Evolutionary conservation across 1,140 invertebrate genomes (phyloP).

Genomic region (Drosophila sturtevanti): DNA sequence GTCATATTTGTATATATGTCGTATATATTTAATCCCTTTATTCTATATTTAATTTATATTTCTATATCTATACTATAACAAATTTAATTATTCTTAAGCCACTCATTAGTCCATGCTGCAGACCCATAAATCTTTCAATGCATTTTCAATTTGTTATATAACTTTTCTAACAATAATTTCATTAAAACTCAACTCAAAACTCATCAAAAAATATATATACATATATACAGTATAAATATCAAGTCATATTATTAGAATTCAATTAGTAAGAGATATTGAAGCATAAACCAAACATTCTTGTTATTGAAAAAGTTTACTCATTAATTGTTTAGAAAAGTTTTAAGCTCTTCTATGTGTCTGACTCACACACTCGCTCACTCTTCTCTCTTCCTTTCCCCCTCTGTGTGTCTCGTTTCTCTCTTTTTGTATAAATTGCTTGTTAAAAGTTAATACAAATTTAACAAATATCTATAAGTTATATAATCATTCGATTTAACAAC

Average conservation of each 20-base stretch:
- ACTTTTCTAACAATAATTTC: neutral
- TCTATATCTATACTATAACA: too few species aligned
- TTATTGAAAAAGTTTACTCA: slow-evolving; percentile 3
- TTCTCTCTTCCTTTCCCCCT: too few species aligned
- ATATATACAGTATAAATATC: too few species aligned
- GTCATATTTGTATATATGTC: too few species aligned
- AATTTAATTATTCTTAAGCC: too few species aligned
- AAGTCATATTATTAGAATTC: neutral
- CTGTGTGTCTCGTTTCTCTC: too few species aligned
- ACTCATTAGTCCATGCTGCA: too few species aligned
- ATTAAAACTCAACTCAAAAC: neutral
- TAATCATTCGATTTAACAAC: neutral
- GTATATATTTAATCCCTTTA: too few species aligned
- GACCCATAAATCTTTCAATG: neutral
- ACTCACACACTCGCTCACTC: neutral
- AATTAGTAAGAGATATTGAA: neutral
- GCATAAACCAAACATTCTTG: neutral
- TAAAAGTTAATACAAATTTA: neutral
- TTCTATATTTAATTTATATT: too few species aligned
- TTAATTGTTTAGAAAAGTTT: slow-evolving; percentile 7
- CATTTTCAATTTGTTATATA: neutral
- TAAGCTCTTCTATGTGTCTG: neutral
- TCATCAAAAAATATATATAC: too few species aligned
- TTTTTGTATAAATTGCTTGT: neutral
- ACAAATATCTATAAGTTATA: neutral